Evolutionary conservation across 2,797 vertebrate genomes (phyloP).

Genomic region (Toxotes lorentzi): DNA sequence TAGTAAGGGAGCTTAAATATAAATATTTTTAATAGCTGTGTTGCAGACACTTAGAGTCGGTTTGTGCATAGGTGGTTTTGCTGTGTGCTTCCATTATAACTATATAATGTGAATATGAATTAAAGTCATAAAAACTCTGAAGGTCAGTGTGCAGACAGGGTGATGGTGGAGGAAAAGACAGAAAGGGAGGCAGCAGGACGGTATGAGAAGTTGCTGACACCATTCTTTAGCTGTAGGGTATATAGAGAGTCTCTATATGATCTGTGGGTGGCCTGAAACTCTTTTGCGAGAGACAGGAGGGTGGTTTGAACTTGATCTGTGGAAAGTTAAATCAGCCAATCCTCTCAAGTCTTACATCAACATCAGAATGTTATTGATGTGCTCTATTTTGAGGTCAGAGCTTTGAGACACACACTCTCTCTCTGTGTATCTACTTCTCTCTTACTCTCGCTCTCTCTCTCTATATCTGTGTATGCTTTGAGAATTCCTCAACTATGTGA

Average conservation of each 20-base stretch:
- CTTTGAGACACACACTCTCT: constrained; percentile 52
- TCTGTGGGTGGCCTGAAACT: constrained; percentile 77
- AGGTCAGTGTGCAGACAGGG: constrained; percentile 24
- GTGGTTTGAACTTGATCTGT: constrained; percentile 65
- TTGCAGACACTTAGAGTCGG: constrained; percentile 6
- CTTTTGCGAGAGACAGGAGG: constrained; percentile 49
- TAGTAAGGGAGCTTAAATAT: not conserved
- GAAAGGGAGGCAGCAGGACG: constrained; percentile 29
- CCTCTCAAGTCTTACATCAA: constrained; percentile 78
- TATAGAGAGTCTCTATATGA: constrained; percentile 70
- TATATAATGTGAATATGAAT: constrained; percentile 30
- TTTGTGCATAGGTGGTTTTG: constrained; percentile 17
- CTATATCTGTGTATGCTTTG: constrained; percentile 43
- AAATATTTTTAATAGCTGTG: constrained; percentile 17
- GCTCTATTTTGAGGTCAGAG: constrained; percentile 78
- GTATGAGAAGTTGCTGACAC: constrained; percentile 68
- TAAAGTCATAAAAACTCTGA: constrained; percentile 10
- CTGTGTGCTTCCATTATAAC: constrained; percentile 23
- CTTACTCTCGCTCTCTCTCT: constrained; percentile 17
- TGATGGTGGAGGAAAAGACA: constrained; percentile 5
- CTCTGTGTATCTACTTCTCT: constrained; percentile 13
- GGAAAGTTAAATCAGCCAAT: constrained; percentile 72
- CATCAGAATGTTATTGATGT: constrained; percentile 79
- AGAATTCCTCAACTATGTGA: constrained; percentile 59
- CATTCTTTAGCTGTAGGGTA: constrained; percentile 44